Base-by-base conservation (phyloP, 2,113 vertebrate species). In the Alouatta palliata region DNA sequence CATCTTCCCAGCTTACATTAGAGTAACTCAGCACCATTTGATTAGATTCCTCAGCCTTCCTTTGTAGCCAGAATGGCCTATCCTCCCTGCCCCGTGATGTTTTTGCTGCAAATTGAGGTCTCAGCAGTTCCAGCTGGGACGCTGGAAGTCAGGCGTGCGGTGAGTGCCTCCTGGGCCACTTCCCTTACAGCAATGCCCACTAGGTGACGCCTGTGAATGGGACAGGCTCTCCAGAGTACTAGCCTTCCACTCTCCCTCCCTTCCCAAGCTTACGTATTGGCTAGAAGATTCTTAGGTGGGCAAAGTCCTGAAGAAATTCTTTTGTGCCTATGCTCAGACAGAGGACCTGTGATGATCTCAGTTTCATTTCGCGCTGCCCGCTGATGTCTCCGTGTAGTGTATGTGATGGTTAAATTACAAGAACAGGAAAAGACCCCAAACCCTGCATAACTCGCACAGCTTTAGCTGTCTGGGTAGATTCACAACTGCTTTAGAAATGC, bases 121-220 rank as follows among this genome's bases (percentile, higher is more conserved):
- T 95, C 23, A 1, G 43, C 3, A 32, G 49, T 68, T 9, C 68
- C 88, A 68, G 30, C 71, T 13, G 37, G 27, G n/a, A 23, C 0
- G 0, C 49, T 43, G 32, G 75, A 27, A 11, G 10, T 25, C 2
- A 75, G 10, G 52, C 5, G 0, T 49, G 10, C 32, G 12, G 21
- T 20, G 40, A n/a, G 43, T 3, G n/a, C 20, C 43, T 91, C 54
- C 45, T 7, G 25, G 25, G 49, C 79, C 87, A 75, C 47, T 1
- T 73, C 94, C n/a, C 97, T 93, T 90, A 97, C 95, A 11, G 20
- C 85, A 93, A 2, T 80, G 97, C 91, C 98, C 98, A 86, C 98
- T 98, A 98, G 98, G 98, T 98, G 98, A 96, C 97, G 97, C 97
- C 96, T 98, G 97, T 97, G 98, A 97, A 97, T 98, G 96, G 97